phyloP scores from a whole-genome alignment of 2,888 invertebrate genomes.

The Caradrina clavipalpis region DNA sequence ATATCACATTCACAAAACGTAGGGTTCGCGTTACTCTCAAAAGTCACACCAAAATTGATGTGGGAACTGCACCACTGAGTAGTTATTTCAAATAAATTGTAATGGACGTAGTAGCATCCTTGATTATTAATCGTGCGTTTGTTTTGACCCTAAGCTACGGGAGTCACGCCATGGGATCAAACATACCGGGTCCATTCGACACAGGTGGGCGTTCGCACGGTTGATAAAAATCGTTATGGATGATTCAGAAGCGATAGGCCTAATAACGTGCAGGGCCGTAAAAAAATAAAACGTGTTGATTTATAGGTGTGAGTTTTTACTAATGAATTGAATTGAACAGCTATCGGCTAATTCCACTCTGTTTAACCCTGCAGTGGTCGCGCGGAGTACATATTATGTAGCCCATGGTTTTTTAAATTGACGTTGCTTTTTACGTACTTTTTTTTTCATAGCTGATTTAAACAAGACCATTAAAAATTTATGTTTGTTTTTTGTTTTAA shows the following conservation, averaged over 20 bases:
- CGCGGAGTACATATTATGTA: too few species aligned
- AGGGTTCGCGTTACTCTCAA: constrained; percentile 39
- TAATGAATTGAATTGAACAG: too few species aligned
- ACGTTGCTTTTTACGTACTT: too few species aligned
- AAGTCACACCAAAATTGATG: constrained; percentile 65
- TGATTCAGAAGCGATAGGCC: constrained; percentile 58
- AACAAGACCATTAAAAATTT: too few species aligned
- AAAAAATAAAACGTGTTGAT: background rate
- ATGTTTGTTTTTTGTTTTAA: too few species aligned
- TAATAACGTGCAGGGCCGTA: constrained; percentile 16
- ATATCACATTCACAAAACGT: constrained; percentile 35
- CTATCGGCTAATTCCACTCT: too few species aligned
- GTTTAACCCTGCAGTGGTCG: too few species aligned
- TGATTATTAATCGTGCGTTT: constrained; percentile 62
- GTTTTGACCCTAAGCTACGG: constrained; percentile 58
- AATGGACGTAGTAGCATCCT: constrained; percentile 67
- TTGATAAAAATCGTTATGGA: constrained; percentile 68
- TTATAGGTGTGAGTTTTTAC: too few species aligned
- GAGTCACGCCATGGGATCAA: constrained; percentile 76
- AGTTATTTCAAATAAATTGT: constrained; percentile 60
- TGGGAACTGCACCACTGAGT: constrained; percentile 69
- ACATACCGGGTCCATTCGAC: constrained; percentile 53
- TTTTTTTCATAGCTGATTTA: too few species aligned
- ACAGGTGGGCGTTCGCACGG: constrained; percentile 84
- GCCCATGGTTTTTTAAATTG: too few species aligned